Evolutionary conservation across 2,888 invertebrate genomes (phyloP).

Genomic region (Trilocha varians): DNA sequence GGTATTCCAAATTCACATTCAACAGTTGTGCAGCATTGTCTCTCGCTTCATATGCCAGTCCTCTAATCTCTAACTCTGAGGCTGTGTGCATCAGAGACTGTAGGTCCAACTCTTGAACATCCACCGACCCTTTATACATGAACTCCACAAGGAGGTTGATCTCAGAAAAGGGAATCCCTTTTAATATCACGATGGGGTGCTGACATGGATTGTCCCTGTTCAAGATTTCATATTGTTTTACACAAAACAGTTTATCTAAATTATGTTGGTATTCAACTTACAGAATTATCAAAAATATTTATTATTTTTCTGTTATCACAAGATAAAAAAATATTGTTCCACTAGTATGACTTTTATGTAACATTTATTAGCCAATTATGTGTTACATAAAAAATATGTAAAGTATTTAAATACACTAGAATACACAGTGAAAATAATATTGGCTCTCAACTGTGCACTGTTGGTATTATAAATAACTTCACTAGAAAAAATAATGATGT

Average conservation of each 20-base stretch:
- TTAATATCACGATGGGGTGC: conserved; percentile 81
- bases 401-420: conserved; percentile 15
- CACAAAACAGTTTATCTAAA: conserved; percentile 8
- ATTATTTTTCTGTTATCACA: conserved; percentile 27
- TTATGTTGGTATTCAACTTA: conserved; percentile 1
- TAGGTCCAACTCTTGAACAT: conserved; percentile 76
- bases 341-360: conserved; percentile 31
- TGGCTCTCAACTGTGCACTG: conserved; percentile 36
- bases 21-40: conserved; percentile 71
- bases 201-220: conserved; percentile 79
- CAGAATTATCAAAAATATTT: conserved; percentile 1
- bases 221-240: conserved; percentile 15
- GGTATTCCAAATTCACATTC: conserved; percentile 69
- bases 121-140: conserved; percentile 81
- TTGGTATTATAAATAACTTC: conserved; percentile 45
- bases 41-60: conserved; percentile 74
- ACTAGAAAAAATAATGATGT: conserved; percentile 57
- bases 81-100: conserved; percentile 78
- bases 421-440: conserved; percentile 26
- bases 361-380: conserved; percentile 13
- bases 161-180: conserved; percentile 77
- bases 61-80: conserved; percentile 78
- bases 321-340: conserved; percentile 27
- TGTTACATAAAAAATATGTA: conserved; percentile 12
- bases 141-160: conserved; percentile 79